Evolutionary conservation across 2,797 vertebrate genomes (phyloP), one percentile per base, ranked within the genome.

Genomic region (Astyanax mexicanus): DNA sequence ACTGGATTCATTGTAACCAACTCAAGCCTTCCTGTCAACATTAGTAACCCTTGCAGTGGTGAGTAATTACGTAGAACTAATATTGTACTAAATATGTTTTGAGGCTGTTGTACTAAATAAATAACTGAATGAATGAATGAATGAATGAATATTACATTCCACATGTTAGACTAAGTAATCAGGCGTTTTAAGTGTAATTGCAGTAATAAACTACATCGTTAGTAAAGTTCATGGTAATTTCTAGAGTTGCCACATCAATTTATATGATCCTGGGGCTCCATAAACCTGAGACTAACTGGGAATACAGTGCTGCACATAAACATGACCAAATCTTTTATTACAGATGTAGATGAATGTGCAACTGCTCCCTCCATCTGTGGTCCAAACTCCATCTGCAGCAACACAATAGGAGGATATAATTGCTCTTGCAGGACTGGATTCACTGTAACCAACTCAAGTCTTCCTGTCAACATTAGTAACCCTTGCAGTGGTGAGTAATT

Each of bases 291-390:
- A n/a, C n/a, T n/a, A n/a, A n/a, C n/a, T n/a, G n/a, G n/a, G n/a
- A n/a, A n/a, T n/a, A n/a, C n/a, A n/a, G n/a, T n/a, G n/a, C n/a
- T n/a, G n/a, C n/a, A n/a, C n/a, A n/a, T n/a, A 45, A 47, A n/a
- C 19, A 47, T 3, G 4, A 19, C 0, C 15, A 15, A 44, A 44
- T 13, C 42, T 2, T 5, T 44, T 11, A 15, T 37, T 17, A 21
- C 6, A 78, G 75, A 78, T 66, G 15, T 66, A 17, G 3, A 72
- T 66, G 75, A 78, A 58, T 78, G 75, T 47, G n/a, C 2, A 54
- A 6, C 51, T 40, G n/a, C n/a, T n/a, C n/a, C n/a, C n/a, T 37
- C 60, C 19, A 12, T 40, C 2, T 77, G 75, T 55, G 75, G 67
- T 47, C 35, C 47, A 19, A 0, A 70, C 49, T 65, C 75, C 35